Conservation (phyloP, 2,888 invertebrate species). For the Agrochola circellaris region DNA sequence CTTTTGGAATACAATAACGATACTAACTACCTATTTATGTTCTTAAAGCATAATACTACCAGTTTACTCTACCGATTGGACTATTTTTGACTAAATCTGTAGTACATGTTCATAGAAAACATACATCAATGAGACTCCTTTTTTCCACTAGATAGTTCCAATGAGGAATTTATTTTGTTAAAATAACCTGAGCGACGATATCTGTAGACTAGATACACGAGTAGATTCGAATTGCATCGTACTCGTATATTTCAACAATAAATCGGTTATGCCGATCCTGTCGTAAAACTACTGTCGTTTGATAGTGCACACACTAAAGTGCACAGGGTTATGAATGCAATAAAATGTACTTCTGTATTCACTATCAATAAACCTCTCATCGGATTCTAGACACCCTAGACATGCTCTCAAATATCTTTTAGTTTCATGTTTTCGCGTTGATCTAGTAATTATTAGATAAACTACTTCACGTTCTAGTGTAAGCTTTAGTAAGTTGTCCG, state of each 20-base stretch:
- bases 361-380: slow-evolving; percentile 5
- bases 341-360: neutral
- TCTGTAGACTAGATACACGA: neutral
- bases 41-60: neutral
- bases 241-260: slow-evolving; percentile 16
- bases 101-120: neutral
- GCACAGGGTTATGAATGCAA: slow-evolving; percentile 6
- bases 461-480: neutral
- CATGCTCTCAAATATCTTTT: neutral
- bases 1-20: neutral
- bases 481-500: neutral
- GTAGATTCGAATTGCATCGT: neutral
- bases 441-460: neutral
- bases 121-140: neutral
- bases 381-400: neutral
- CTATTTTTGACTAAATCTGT: neutral
- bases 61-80: too few relatives aligned
- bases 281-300: slow-evolving; percentile 30
- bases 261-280: slow-evolving; percentile 6
- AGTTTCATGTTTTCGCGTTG: neutral
- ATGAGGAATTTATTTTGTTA: neutral
- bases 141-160: too few relatives aligned
- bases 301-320: slow-evolving; percentile 16
- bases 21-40: neutral
- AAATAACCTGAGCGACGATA: neutral